phyloP scores from a whole-genome alignment of 2,888 invertebrate genomes.

The Junonia oenone region DNA sequence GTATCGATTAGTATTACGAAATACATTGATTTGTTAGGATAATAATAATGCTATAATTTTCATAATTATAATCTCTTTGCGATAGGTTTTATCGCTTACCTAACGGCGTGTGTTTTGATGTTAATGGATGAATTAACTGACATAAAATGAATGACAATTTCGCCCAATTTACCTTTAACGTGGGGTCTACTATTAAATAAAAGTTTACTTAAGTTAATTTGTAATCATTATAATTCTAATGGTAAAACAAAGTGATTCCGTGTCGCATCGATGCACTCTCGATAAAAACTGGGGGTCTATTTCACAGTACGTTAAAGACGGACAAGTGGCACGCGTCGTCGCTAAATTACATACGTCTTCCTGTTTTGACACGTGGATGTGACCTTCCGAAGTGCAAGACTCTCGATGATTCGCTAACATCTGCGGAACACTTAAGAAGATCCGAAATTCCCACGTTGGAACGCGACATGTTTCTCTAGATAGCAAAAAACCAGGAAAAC shows the following conservation, averaged over 20 bases:
- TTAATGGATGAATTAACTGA: too few species aligned
- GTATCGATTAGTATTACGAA: conserved; percentile 14
- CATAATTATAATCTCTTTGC: not conserved
- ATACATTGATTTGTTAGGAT: not conserved
- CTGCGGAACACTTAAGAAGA: conserved; percentile 51
- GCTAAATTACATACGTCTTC: conserved; percentile 51
- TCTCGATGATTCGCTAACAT: conserved; percentile 52
- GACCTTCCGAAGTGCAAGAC: conserved; percentile 29
- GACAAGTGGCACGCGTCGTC: conserved; percentile 65
- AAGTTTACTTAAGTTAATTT: not conserved
- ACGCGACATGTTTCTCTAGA: conserved; percentile 51
- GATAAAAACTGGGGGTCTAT: conserved; percentile 52
- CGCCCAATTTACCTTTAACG: not conserved
- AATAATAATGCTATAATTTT: conserved; percentile 7
- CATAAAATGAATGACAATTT: too few species aligned
- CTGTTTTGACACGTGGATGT: conserved; percentile 65
- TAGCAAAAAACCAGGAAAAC: conserved; percentile 55
- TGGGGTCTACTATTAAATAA: not conserved
- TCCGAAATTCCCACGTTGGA: conserved; percentile 63
- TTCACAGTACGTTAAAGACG: conserved; percentile 56
- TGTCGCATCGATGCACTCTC: conserved; percentile 16
- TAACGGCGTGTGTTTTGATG: not conserved
- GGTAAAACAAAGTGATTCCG: conserved; percentile 12
- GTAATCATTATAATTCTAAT: conserved; percentile 2
- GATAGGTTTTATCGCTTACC: not conserved